Evolutionary conservation across 2,797 vertebrate genomes (phyloP), one percentile per base, ranked within the genome.

Genomic region (Smutsia gigantea): DNA sequence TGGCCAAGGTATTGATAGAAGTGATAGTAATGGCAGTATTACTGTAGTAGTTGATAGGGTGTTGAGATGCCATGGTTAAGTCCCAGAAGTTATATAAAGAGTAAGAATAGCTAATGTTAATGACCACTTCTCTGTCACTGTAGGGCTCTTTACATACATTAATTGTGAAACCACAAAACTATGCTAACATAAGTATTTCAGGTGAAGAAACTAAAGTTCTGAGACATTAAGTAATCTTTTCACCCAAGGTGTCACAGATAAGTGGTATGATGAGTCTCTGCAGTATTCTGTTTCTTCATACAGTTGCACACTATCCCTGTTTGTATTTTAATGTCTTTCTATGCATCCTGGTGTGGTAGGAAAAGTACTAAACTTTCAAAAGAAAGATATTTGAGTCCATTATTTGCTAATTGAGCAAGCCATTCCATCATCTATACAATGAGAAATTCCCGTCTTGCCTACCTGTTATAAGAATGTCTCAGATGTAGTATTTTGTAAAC

Each of bases 321-420:
- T 72, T 64, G n/a, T 18, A 37, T 74, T 82, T 85, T 82, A 25
- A 93, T 74, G 31, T 27, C 75, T 74, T 84, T 85, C 93, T 90
- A 4, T n/a, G 34, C 57, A 75, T 7, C 6, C 14, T 5, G 14
- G 39, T 18, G 4, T 1, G 9, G 34, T 1, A 77, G 23, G 19
- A 94, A 82, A 85, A 85, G 23, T 11, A 63, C 15, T 72, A 51
- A 85, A 29, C 53, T 88, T 87, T n/a, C n/a, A 31, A 61, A 57
- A 74, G 64, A 78, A 59, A 66, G 37, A 53, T 25, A 57, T 23
- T 37, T 27, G 59, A 69, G 37, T 46, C 46, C 51, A n/a, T 55
- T 64, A 29, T 49, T 27, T 34, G 27, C 77, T 66, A 66, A 71
- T 6, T n/a, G 51, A 82, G 37, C 31, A 42, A 90, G 61, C 34